These are phyloP conservation scores for Camptogramma bilineatum DNA, from an alignment of 2,888 invertebrate genomes.

Conservation along the genomic window DNA sequence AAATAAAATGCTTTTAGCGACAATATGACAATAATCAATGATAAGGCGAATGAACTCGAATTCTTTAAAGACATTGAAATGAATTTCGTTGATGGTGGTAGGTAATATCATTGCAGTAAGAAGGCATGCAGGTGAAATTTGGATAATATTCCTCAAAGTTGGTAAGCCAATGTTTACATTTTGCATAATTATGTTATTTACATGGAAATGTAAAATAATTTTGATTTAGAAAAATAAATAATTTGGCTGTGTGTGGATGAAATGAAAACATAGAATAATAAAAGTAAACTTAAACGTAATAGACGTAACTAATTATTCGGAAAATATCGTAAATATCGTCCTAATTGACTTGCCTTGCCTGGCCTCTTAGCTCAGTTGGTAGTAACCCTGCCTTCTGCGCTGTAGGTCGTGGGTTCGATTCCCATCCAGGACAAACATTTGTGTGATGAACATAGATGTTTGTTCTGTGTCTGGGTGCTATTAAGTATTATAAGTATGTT, in stretches of 20 bases:
- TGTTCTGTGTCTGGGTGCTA: too few relatives aligned
- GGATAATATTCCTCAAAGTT: slow-evolving; percentile 74
- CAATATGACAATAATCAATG: slow-evolving; percentile 10
- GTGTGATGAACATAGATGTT: too few relatives aligned
- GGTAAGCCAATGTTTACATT: slow-evolving; percentile 50
- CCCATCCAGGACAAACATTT: too few relatives aligned
- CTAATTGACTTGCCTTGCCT: background rate
- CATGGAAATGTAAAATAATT: background rate
- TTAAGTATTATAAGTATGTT: too few relatives aligned
- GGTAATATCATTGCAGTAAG: slow-evolving; percentile 9
- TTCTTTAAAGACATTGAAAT: background rate
- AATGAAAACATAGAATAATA: slow-evolving; percentile 43
- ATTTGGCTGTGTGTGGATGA: slow-evolving; percentile 52
- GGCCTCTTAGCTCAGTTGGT: too few relatives aligned
- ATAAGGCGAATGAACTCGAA: background rate
- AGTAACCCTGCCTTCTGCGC: too few relatives aligned
- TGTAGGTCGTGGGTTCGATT: too few relatives aligned
- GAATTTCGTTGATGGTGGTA: background rate
- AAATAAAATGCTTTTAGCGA: slow-evolving; percentile 54
- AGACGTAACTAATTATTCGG: background rate
- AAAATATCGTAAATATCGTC: background rate
- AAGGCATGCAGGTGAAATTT: slow-evolving; percentile 57
- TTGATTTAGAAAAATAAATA: slow-evolving; percentile 44
- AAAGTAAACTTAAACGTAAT: too few relatives aligned
- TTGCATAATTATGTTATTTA: background rate